Base-by-base conservation (phyloP, 1,140 invertebrate genomes). In the Leptinotarsa defecta region DNA sequence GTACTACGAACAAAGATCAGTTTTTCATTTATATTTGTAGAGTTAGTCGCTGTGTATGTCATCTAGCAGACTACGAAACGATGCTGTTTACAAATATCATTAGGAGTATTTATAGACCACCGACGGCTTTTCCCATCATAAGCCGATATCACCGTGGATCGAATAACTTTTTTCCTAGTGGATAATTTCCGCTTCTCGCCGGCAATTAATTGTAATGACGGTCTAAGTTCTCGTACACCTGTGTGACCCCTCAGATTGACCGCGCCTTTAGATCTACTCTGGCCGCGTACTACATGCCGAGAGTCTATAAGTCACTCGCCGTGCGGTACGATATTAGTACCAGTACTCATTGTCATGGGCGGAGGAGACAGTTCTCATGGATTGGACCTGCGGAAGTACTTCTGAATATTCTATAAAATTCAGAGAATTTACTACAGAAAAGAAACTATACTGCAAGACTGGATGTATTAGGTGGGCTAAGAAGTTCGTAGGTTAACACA, bases 181-280 rank as follows among this genome's bases (percentile, higher is more conserved):
- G 63, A 13, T 27, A 27, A 65, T 65, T 20, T 65, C 63, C 19
- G 20, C 19, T 65, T 65, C 20, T 65, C 24, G 63, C 34, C 27
- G 48, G 48, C 43, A 70, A 70, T 70, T 70, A 70, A 70, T 48
- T 70, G 48, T 70, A 49, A 70, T 48, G 34, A 70, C 63, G 20
- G 24, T 22, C 20, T 27, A 65, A 27, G 19, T 65, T 65, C 20
- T 70, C 20, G 68, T 48, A 76, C 74, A 76, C 74, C 74, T 76
- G 74, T 76, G 74, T 72, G 74, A 76, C 63, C 74, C 48, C 74
- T 27, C 52, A 68, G 73, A 72, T 48, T 76, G 74, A 76, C 74
- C 74, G 74, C 69, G 49, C 22, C 68, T 48, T 20, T 13, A n/a
- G 68, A 52, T 52, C 68, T 48, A 48, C 48, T 22, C n/a, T 48